Conservation (phyloP, 2,797 vertebrate species). For the Peromyscus melanophrys region DNA sequence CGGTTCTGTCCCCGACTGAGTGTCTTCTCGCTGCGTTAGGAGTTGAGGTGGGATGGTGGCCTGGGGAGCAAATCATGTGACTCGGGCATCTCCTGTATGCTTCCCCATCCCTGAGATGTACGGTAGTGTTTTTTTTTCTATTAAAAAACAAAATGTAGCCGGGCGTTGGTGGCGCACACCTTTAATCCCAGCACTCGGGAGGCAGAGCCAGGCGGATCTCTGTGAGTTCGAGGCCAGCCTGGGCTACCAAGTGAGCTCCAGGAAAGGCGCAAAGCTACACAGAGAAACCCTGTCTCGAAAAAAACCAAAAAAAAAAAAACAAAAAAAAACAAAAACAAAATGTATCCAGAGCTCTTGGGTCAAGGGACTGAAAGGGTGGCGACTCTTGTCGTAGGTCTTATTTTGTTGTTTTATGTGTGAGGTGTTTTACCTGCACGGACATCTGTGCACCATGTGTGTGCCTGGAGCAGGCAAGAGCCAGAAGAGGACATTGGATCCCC, state of each 20-base stretch:
- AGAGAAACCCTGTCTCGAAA: no score
- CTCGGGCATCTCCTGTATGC: not conserved
- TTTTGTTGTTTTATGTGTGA: not conserved
- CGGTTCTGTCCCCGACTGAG: not conserved
- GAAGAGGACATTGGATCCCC: not conserved
- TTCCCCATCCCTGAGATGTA: not conserved
- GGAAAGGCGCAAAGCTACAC: no score
- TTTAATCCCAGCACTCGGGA: no score
- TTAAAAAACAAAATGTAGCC: not conserved
- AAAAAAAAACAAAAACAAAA: no score
- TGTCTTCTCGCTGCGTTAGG: accelerated
- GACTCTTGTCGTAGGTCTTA: not conserved
- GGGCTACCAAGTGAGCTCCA: no score
- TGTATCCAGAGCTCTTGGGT: not conserved
- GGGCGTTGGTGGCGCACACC: no score
- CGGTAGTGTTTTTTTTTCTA: not conserved
- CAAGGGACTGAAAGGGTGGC: not conserved
- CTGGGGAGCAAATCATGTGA: not conserved
- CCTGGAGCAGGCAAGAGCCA: not conserved
- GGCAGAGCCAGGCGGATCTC: no score
- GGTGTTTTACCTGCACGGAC: not conserved
- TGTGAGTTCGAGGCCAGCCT: no score
- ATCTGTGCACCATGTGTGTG: not conserved
- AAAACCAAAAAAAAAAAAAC: no score
- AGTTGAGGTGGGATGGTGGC: not conserved